phyloP scores from a whole-genome alignment of 2,797 vertebrate species.

The Margarornis squamiger region DNA sequence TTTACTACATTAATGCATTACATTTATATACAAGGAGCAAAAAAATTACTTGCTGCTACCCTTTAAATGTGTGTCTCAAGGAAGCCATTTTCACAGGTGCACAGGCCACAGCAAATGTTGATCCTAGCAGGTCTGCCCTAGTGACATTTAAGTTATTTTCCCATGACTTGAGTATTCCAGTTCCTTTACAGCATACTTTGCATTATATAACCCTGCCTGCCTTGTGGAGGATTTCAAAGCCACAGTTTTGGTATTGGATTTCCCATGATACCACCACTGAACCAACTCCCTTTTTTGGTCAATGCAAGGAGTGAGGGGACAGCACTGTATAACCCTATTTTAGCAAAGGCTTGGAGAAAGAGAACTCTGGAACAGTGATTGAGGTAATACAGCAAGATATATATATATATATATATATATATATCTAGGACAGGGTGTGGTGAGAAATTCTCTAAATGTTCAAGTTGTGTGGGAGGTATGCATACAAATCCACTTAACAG shows the following conservation, averaged over 20 bases:
- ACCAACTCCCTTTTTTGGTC: neutral
- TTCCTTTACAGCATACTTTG: neutral
- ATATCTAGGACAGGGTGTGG: neutral
- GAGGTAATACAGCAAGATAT: neutral
- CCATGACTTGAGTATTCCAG: neutral
- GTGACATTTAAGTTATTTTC: slow-evolving; percentile 10
- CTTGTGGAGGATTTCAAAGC: neutral
- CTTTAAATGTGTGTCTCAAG: neutral
- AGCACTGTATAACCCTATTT: neutral
- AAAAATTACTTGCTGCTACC: neutral
- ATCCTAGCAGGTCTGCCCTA: neutral
- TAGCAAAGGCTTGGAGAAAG: neutral
- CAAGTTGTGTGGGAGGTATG: neutral
- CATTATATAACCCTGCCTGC: neutral
- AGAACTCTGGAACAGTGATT: neutral
- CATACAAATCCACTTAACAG: slow-evolving; percentile 2
- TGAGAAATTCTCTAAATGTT: neutral
- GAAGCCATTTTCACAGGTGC: slow-evolving; percentile 4
- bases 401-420: neutral
- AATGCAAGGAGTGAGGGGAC: neutral
- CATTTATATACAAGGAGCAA: neutral
- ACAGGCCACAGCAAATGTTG: neutral
- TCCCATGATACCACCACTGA: neutral
- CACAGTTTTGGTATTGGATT: accelerated
- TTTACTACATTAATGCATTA: neutral